A percentile compares a stretch with the other conserved stretches of the same genome.
These are phyloP conservation scores for Ceratosolen solmsi DNA, from an alignment of 1,140 invertebrate species.

Conservation along the genomic window DNA sequence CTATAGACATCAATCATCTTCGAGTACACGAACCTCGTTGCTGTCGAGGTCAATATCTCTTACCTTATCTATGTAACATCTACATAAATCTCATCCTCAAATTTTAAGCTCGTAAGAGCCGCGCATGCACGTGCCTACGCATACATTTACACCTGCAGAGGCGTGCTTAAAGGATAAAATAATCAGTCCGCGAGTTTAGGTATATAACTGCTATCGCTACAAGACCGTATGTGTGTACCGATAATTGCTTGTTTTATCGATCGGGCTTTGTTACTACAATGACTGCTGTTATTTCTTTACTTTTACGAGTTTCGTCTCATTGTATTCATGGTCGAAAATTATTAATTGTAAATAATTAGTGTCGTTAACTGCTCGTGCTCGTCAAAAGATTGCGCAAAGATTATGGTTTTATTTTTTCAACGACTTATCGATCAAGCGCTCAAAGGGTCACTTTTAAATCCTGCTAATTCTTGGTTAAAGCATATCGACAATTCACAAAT, in stretches of 20 bases:
- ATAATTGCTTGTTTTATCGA: constrained; percentile 1
- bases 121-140: too few species aligned
- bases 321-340: not conserved
- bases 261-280: not conserved
- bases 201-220: not conserved
- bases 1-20: not conserved
- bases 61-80: not conserved
- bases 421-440: too few species aligned
- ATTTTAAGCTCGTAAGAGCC: too few species aligned
- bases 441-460: too few species aligned
- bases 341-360: too few species aligned
- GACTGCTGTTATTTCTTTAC: not conserved
- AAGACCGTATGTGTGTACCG: not conserved
- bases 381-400: too few species aligned
- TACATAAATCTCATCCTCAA: too few species aligned
- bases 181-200: not conserved
- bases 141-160: too few species aligned
- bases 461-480: too few species aligned
- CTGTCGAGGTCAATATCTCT: not conserved
- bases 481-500: too few species aligned
- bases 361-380: too few species aligned
- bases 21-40: not conserved
- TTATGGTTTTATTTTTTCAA: too few species aligned
- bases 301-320: not conserved
- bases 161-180: not conserved